Conservation (phyloP, 1,140 invertebrate species). For the Drosophila teissieri region DNA sequence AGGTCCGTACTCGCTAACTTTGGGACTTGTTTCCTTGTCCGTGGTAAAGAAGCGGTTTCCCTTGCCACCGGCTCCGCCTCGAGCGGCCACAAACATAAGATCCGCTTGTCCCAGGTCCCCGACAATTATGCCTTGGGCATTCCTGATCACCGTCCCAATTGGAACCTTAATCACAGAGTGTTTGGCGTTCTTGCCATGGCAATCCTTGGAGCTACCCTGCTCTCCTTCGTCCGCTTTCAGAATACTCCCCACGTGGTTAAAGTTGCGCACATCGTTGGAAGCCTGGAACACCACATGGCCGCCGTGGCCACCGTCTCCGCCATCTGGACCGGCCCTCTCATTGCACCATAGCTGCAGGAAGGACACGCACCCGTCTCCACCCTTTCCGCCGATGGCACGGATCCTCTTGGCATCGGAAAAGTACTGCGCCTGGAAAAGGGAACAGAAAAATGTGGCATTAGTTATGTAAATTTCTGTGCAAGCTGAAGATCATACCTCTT, state of each 20-base stretch:
- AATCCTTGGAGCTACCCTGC: slow-evolving; percentile 90
- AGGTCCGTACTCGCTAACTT: slow-evolving; percentile 95
- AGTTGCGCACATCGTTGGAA: slow-evolving; percentile 88
- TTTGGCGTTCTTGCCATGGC: slow-evolving; percentile 93
- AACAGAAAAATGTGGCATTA: neutral
- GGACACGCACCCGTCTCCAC: slow-evolving; percentile 96
- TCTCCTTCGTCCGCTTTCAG: slow-evolving; percentile 89
- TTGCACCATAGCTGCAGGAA: slow-evolving; percentile 92
- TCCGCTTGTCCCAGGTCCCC: slow-evolving; percentile 89
- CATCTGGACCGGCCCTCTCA: slow-evolving; percentile 96
- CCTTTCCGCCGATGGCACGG: slow-evolving; percentile 91
- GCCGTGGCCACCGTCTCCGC: slow-evolving; percentile 98
- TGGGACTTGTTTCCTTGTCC: slow-evolving; percentile 92
- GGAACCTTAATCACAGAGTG: slow-evolving; percentile 93
- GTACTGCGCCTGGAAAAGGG: slow-evolving; percentile 85
- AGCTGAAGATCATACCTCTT: slow-evolving; percentile 48
- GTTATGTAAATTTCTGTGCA: slow-evolving; percentile 45
- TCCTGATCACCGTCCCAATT: slow-evolving; percentile 93
- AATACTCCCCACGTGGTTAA: slow-evolving; percentile 88
- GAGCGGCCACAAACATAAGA: slow-evolving; percentile 95
- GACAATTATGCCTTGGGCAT: slow-evolving; percentile 87
- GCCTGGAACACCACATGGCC: slow-evolving; percentile 97
- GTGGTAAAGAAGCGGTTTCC: slow-evolving; percentile 97
- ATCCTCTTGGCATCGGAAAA: slow-evolving; percentile 90
- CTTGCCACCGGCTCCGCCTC: slow-evolving; percentile 96